Conservation (phyloP, 2,113 vertebrate genomes). For the Sander vitreus region DNA sequence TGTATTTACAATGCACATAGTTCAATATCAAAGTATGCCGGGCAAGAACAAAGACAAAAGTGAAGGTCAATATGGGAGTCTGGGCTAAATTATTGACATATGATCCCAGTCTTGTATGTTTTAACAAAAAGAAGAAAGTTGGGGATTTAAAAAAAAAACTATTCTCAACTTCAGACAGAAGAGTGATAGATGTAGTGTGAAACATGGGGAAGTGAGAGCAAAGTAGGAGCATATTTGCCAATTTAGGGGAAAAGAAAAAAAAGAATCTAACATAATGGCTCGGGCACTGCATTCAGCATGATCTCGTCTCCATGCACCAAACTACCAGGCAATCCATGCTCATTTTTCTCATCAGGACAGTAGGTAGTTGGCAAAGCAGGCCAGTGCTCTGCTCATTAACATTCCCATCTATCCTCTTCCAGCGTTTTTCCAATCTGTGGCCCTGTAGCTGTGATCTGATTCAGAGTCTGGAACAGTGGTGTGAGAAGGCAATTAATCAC, state of each 20-base stretch:
- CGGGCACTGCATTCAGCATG: constrained; percentile 11
- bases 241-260: background rate
- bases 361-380: constrained; percentile 24
- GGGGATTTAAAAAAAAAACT: too few species aligned
- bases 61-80: constrained; percentile 32
- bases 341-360: constrained; percentile 28
- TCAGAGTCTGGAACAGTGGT: constrained; percentile 49
- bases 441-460: constrained; percentile 50
- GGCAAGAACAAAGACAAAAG: constrained; percentile 40
- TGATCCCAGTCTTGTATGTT: constrained; percentile 15
- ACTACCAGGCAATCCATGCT: background rate
- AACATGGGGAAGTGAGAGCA: background rate
- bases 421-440: constrained; percentile 51
- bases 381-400: constrained; percentile 42
- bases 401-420: constrained; percentile 58
- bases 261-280: too few species aligned
- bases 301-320: background rate
- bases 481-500: constrained; percentile 69
- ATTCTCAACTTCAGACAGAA: background rate
- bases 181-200: background rate
- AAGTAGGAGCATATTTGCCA: background rate
- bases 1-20: constrained; percentile 39
- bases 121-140: background rate
- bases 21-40: constrained; percentile 44
- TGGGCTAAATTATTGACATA: constrained; percentile 6